Conservation (phyloP, 1,140 invertebrate species). For the Sweltsa coloradensis region DNA sequence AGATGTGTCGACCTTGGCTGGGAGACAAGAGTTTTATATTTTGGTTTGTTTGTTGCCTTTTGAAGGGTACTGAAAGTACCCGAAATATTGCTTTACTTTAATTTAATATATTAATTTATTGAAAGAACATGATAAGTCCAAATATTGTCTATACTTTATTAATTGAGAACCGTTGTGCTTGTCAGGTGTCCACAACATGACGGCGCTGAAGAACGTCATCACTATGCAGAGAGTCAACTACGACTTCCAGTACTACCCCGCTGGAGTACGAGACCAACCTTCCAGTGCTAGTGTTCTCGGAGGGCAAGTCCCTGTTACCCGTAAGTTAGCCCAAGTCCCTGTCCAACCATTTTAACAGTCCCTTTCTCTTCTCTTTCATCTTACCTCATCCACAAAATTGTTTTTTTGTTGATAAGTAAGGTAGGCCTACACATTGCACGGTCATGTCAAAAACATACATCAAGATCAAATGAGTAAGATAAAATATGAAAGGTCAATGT, state of each 20-base stretch:
- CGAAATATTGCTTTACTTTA: no score
- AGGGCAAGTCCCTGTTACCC: slow-evolving; percentile 72
- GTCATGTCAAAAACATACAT: neutral
- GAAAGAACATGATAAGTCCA: no score
- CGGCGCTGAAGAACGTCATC: slow-evolving; percentile 58
- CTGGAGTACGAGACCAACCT: slow-evolving; percentile 74
- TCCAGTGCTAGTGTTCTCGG: slow-evolving; percentile 67
- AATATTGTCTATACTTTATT: no score
- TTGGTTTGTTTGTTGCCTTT: no score
- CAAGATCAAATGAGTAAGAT: no score
- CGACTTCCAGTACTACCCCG: slow-evolving; percentile 76
- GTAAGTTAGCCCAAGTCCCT: no score
- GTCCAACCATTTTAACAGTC: no score
- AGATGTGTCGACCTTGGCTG: no score
- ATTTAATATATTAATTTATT: no score
- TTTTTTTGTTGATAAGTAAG: neutral
- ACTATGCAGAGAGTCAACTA: slow-evolving; percentile 69
- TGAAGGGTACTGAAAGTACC: no score
- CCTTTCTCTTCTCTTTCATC: neutral
- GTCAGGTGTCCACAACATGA: slow-evolving; percentile 39
- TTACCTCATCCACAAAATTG: neutral
- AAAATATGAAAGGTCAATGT: no score
- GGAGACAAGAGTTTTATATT: no score
- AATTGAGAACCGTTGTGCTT: slow-evolving; percentile 18
- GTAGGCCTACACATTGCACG: neutral